These are phyloP conservation scores for Scylla paramamosain DNA, from an alignment of 1,140 invertebrate genomes.

Conservation along the genomic window DNA sequence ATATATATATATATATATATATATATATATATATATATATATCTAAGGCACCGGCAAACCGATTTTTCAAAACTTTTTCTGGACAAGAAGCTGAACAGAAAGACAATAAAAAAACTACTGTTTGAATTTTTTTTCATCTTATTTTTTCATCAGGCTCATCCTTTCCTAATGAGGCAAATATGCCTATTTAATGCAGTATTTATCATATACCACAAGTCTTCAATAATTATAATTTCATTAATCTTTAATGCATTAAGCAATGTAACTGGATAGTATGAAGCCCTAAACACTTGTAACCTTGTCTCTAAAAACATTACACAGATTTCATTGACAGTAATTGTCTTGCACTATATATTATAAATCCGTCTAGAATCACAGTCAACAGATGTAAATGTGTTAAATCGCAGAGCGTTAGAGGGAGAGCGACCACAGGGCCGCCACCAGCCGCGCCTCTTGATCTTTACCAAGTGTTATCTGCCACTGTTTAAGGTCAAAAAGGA, in stretches of 20 bases:
- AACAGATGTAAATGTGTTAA: constrained; percentile 24
- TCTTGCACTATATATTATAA: not conserved
- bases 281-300: not conserved
- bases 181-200: not conserved
- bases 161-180: not conserved
- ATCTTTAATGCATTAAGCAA: not conserved
- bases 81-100: not conserved
- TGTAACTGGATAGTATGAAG: not conserved
- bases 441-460: constrained; percentile 47
- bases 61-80: not conserved
- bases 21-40: constrained; percentile 69
- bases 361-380: not conserved
- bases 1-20: constrained; percentile 66
- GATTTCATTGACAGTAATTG: not conserved
- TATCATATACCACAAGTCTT: not conserved
- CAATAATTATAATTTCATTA: not conserved
- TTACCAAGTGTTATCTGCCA: constrained; percentile 45
- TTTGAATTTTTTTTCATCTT: not conserved
- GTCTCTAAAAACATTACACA: not conserved
- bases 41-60: not conserved
- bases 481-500: constrained; percentile 25
- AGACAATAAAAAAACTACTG: not conserved
- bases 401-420: not conserved
- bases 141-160: not conserved
- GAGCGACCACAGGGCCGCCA: constrained; percentile 24